These are phyloP conservation scores for Austrofundulus limnaeus DNA, from an alignment of 2,113 vertebrate species.

Conservation along the genomic window DNA sequence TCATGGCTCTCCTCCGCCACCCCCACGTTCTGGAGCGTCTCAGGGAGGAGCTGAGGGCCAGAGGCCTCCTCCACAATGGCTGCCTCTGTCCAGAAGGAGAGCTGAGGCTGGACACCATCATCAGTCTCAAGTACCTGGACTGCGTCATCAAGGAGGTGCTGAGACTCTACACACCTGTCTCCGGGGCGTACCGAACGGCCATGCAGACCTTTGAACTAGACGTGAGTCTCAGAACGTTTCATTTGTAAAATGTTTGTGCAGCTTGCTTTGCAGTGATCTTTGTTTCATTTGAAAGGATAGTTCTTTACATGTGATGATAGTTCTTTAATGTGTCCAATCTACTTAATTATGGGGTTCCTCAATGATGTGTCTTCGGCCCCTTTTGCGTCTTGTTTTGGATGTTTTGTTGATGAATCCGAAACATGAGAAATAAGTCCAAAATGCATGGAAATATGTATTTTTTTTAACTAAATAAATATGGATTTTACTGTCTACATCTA, in stretches of 20 bases:
- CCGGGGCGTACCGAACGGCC: constrained; percentile 92
- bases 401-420: background rate
- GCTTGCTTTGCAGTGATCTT: too few species aligned
- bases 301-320: too few species aligned
- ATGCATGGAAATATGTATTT: too few species aligned
- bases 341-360: background rate
- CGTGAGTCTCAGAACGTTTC: constrained; percentile 77
- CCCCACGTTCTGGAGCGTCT: constrained; percentile 90
- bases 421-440: too few species aligned
- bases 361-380: background rate
- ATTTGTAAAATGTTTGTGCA: background rate
- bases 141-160: constrained; percentile 98
- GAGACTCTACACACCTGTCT: constrained; percentile 92
- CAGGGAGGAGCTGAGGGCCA: constrained; percentile 87
- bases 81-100: constrained; percentile 87
- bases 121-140: constrained; percentile 91
- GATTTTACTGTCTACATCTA: too few species aligned
- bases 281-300: too few species aligned
- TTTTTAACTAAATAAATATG: too few species aligned
- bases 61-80: constrained; percentile 89
- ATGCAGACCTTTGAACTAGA: constrained; percentile 97
- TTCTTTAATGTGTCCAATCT: background rate
- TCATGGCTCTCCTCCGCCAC: constrained; percentile 96
- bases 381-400: background rate
- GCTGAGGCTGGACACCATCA: constrained; percentile 86